phyloP scores from a whole-genome alignment of 2,113 vertebrate genomes.

The Chiloscyllium plagiosum region DNA sequence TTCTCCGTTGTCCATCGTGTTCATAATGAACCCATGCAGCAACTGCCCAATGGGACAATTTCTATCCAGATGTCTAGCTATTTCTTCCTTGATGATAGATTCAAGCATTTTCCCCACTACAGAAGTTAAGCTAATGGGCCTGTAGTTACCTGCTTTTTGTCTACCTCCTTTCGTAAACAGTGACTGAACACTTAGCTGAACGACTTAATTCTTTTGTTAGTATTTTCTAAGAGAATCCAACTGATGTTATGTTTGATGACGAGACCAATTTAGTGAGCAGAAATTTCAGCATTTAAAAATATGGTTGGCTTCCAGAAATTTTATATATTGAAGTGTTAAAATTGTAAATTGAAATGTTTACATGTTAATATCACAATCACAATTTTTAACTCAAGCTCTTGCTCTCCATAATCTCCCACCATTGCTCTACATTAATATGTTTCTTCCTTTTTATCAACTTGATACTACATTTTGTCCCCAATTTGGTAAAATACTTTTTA shows the following conservation, averaged over 20 bases:
- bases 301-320: background rate
- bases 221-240: no score
- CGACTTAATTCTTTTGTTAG: no score
- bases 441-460: background rate
- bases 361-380: background rate
- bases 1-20: no score
- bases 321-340: background rate
- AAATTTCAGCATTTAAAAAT: background rate
- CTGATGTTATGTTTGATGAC: background rate
- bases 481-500: background rate
- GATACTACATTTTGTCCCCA: background rate
- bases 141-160: no score
- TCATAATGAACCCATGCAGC: no score
- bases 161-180: no score
- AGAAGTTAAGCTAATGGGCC: no score
- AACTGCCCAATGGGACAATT: no score
- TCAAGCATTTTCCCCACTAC: no score
- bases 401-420: background rate
- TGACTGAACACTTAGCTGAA: background rate
- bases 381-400: background rate
- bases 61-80: no score
- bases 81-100: no score
- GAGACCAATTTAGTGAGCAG: background rate
- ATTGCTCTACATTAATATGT: no score
- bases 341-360: background rate